Percentiles rank a stretch among this genome's conserved stretches.
These are phyloP conservation scores for Thaleichthys pacificus DNA, from an alignment of 2,797 vertebrate genomes.

Conservation along the genomic window DNA sequence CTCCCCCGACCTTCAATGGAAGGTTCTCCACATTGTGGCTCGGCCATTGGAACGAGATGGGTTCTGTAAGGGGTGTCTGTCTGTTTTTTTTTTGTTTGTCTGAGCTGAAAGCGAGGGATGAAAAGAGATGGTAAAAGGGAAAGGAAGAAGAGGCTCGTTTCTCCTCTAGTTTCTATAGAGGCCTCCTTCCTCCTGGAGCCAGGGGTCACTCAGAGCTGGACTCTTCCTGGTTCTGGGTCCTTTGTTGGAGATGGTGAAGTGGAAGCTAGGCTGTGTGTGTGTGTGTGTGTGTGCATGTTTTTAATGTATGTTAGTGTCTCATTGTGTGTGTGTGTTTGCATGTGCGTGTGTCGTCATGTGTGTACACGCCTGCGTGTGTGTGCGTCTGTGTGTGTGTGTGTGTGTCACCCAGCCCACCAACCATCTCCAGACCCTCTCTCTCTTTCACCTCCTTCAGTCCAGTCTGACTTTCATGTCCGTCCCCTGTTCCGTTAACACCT, in stretches of 20 bases:
- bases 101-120: too few species aligned
- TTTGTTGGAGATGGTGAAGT: too few species aligned
- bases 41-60: conserved; percentile 56
- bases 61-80: conserved; percentile 59
- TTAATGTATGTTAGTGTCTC: neutral
- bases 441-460: neutral
- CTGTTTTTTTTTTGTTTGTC: conserved; percentile 18
- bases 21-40: conserved; percentile 60
- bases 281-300: conserved; percentile 29
- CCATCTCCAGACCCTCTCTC: neutral
- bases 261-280: neutral
- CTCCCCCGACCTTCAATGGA: conserved; percentile 36
- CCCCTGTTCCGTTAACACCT: conserved; percentile 1
- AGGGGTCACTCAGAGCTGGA: neutral
- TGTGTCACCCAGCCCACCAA: neutral
- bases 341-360: too few species aligned
- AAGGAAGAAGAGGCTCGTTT: too few species aligned
- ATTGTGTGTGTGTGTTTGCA: neutral
- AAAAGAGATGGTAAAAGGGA: too few species aligned
- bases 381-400: too few species aligned
- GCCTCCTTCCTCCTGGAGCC: too few species aligned
- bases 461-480: neutral
- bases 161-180: too few species aligned
- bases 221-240: too few species aligned
- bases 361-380: too few species aligned